Percentiles rank a stretch among this genome's conserved stretches.
These are phyloP conservation scores for Chelonus formosanus DNA, from an alignment of 2,888 invertebrate genomes.

Conservation along the genomic window DNA sequence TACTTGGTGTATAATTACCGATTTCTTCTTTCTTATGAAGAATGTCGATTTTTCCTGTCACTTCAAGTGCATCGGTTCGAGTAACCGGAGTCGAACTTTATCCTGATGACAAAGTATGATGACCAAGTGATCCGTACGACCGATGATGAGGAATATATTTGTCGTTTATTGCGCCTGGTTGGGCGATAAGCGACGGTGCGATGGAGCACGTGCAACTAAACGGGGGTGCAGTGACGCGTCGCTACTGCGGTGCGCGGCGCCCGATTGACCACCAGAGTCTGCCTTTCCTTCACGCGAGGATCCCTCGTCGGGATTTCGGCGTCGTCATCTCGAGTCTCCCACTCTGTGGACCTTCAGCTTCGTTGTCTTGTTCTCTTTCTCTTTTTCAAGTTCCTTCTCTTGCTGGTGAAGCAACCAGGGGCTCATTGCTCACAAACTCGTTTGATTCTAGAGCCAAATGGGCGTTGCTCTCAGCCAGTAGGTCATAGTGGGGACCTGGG, in stretches of 20 bases:
- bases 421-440: background rate
- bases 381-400: conserved; percentile 3
- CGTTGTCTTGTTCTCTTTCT: conserved; percentile 30
- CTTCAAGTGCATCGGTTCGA: conserved; percentile 6
- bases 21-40: background rate
- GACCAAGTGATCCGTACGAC: conserved; percentile 17
- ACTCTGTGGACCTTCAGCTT: conserved; percentile 33
- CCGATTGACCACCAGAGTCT: conserved; percentile 65
- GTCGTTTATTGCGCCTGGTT: conserved; percentile 43
- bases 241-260: conserved; percentile 63
- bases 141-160: conserved; percentile 28
- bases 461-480: background rate
- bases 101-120: conserved; percentile 10
- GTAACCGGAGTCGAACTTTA: background rate
- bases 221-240: conserved; percentile 64
- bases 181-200: conserved; percentile 45
- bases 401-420: too few species aligned
- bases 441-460: background rate
- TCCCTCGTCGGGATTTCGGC: conserved; percentile 39
- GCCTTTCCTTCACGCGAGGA: conserved; percentile 55
- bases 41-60: background rate
- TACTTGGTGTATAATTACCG: too few species aligned
- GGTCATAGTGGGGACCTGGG: too few species aligned
- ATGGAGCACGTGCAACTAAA: conserved; percentile 61
- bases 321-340: conserved; percentile 39